Percentiles rank a stretch among this genome's conserved stretches.
Evolutionary conservation across 2,797 vertebrate genomes (phyloP).

Genomic region (Pangasius mekongensis): DNA sequence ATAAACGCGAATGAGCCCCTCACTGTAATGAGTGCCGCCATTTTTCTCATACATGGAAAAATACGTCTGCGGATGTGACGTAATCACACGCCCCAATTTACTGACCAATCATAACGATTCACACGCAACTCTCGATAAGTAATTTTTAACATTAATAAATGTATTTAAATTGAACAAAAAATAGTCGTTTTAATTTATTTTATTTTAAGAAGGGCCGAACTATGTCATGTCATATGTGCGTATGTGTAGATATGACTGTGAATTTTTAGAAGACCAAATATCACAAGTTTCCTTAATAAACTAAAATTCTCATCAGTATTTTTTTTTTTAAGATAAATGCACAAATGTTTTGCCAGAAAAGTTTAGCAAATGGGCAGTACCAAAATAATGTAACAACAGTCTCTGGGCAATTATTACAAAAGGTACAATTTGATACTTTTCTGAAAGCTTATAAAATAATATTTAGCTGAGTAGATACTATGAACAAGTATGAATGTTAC

Average conservation of each 20-base stretch:
- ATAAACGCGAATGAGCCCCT: conserved; percentile 73
- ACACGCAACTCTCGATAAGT: too few relatives aligned
- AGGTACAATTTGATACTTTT: not conserved
- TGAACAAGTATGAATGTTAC: not conserved
- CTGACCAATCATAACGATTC: conserved; percentile 69
- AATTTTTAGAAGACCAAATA: not conserved
- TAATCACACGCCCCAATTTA: conserved; percentile 60
- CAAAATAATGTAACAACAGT: too few relatives aligned
- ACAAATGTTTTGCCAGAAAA: too few relatives aligned
- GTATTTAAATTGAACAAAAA: not conserved
- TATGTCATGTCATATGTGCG: not conserved
- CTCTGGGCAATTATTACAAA: too few relatives aligned
- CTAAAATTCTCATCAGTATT: too few relatives aligned
- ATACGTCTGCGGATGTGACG: not conserved
- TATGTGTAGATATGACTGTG: not conserved
- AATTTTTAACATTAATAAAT: not conserved
- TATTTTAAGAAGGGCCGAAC: not conserved
- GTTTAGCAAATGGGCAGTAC: too few relatives aligned
- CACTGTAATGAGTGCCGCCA: conserved; percentile 82
- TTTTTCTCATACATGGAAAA: conserved; percentile 68
- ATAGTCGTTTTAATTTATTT: not conserved
- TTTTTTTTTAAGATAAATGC: too few relatives aligned
- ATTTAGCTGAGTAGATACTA: too few relatives aligned
- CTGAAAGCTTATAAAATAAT: not conserved
- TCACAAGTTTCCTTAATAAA: too few relatives aligned